A percentile compares a stretch with the other conserved stretches of the same genome.
phyloP scores from a whole-genome alignment of 2,797 vertebrate genomes.

The Hyperoplus immaculatus region DNA sequence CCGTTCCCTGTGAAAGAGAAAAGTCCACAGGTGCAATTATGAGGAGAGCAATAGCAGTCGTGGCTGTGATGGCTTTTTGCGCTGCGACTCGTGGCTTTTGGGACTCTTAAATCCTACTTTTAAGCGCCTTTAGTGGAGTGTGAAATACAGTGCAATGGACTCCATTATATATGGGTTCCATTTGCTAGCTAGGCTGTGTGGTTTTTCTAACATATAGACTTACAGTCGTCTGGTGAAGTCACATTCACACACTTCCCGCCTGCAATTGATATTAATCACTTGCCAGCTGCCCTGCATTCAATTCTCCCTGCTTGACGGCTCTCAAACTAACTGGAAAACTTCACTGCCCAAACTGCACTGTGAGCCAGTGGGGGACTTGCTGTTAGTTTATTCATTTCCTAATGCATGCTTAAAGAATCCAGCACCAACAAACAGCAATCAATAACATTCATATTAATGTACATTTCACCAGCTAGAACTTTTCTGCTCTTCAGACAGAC shows the following conservation, averaged over 20 bases:
- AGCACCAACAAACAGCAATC: background rate
- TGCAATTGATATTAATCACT: slow-evolving; percentile 87
- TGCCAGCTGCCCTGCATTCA: slow-evolving; percentile 72
- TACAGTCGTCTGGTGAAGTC: slow-evolving; percentile 61
- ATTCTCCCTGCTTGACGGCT: slow-evolving; percentile 67
- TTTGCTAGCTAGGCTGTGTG: slow-evolving; percentile 43
- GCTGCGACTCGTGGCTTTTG: slow-evolving; percentile 24
- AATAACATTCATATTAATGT: slow-evolving; percentile 15
- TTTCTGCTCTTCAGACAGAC: slow-evolving; percentile 15
- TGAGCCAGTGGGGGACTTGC: slow-evolving; percentile 26
- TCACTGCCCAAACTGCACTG: slow-evolving; percentile 38
- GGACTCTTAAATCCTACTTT: slow-evolving; percentile 67
- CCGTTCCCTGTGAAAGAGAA: slow-evolving; percentile 54
- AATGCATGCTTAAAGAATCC: slow-evolving; percentile 23
- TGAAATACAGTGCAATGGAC: slow-evolving; percentile 73
- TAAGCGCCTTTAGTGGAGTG: slow-evolving; percentile 70
- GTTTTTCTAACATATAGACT: slow-evolving; percentile 41
- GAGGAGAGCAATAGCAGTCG: slow-evolving; percentile 43
- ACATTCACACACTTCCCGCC: slow-evolving; percentile 77
- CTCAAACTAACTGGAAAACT: slow-evolving; percentile 66
- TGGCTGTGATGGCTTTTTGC: slow-evolving; percentile 60
- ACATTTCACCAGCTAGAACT: background rate
- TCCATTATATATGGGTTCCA: slow-evolving; percentile 60
- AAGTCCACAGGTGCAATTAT: slow-evolving; percentile 66
- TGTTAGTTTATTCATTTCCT: slow-evolving; percentile 33